phyloP scores from a whole-genome alignment of 2,113 vertebrate genomes.

The Prinia subflava region DNA sequence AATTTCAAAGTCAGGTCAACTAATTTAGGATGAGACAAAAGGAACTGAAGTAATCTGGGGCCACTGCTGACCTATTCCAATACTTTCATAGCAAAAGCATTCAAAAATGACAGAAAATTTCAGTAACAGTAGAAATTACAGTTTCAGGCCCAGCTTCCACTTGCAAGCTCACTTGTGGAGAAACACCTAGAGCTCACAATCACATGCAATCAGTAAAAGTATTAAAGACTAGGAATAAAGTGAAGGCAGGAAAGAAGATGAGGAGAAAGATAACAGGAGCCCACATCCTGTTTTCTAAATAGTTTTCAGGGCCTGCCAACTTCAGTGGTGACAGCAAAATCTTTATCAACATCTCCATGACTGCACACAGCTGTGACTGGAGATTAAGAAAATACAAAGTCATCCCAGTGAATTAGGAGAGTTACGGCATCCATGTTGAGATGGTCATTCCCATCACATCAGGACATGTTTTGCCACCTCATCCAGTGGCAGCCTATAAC shows the following conservation, averaged over 20 bases:
- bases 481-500: not conserved
- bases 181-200: not conserved
- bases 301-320: not conserved
- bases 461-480: not conserved
- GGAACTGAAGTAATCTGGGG: not conserved
- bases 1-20: not conserved
- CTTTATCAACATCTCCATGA: not conserved
- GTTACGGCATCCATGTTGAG: not conserved
- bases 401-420: not conserved
- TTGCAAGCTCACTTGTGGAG: not conserved
- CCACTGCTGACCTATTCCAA: not conserved
- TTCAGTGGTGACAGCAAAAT: not conserved
- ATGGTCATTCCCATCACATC: not conserved
- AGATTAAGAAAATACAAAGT: not conserved
- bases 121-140: not conserved
- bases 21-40: not conserved
- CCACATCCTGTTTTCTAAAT: not conserved
- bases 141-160: not conserved
- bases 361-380: not conserved
- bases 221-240: not conserved
- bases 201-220: not conserved
- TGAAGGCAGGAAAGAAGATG: not conserved
- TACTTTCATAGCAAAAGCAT: not conserved
- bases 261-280: not conserved
- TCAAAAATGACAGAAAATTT: not conserved